Evolutionary conservation across 2,888 invertebrate species (phyloP).

Genomic region (Cheilosia impressa): DNA sequence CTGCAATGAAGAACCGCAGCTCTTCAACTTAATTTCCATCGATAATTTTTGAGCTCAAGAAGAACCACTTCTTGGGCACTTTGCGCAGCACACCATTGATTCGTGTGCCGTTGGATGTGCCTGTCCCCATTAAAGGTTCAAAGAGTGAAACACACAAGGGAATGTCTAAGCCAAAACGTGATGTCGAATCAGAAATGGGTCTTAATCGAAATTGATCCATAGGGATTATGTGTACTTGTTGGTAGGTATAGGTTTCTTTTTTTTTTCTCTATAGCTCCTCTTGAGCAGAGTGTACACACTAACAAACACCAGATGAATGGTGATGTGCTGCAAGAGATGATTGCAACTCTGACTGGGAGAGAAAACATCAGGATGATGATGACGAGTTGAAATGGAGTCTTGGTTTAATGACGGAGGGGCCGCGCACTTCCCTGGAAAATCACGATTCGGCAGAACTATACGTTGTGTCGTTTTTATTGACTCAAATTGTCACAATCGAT

Average conservation of each 20-base stretch:
- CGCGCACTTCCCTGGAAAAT: slow-evolving; percentile 47
- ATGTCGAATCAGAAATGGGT: slow-evolving; percentile 73
- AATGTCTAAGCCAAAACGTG: slow-evolving; percentile 71
- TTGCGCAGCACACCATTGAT: slow-evolving; percentile 45
- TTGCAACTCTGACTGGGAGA: slow-evolving; percentile 40
- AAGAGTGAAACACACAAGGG: slow-evolving; percentile 53
- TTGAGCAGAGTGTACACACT: slow-evolving; percentile 3
- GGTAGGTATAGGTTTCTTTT: slow-evolving; percentile 25
- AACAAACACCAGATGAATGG: slow-evolving; percentile 17
- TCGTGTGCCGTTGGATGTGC: slow-evolving; percentile 47
- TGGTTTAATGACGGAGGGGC: slow-evolving; percentile 22
- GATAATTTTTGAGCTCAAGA: slow-evolving; percentile 62
- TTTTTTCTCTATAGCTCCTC: slow-evolving; percentile 22
- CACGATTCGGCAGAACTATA: slow-evolving; percentile 63
- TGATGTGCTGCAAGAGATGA: slow-evolving; percentile 35
- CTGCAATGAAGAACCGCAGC: slow-evolving; percentile 55
- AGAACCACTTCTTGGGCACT: slow-evolving; percentile 66
- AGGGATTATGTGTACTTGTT: slow-evolving; percentile 68
- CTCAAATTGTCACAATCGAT: slow-evolving; percentile 46
- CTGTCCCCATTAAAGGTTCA: slow-evolving; percentile 40
- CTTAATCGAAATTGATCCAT: slow-evolving; percentile 74
- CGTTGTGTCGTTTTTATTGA: slow-evolving; percentile 7
- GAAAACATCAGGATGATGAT: slow-evolving; percentile 15
- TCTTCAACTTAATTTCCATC: slow-evolving; percentile 69
- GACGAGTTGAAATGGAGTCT: slow-evolving; percentile 42